These are phyloP conservation scores for Setophaga coronata DNA, from an alignment of 2,113 vertebrate species.

Conservation along the genomic window DNA sequence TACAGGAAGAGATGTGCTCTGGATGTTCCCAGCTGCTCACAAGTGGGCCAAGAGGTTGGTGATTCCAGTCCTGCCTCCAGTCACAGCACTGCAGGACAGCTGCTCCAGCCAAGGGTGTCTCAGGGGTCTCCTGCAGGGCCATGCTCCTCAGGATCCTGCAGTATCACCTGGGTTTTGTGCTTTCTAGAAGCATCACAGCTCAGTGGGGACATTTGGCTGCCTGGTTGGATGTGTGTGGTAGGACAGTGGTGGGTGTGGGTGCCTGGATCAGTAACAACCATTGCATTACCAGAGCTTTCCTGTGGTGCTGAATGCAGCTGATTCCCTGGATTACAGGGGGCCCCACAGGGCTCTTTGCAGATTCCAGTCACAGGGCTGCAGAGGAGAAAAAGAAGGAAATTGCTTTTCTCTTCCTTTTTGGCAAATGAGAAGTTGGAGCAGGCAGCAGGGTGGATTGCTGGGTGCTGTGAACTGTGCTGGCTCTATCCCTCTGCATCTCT, in stretches of 20 bases:
- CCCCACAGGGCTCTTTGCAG: background rate
- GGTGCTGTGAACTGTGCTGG: slow-evolving; percentile 36
- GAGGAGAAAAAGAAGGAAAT: background rate
- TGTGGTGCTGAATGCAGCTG: background rate
- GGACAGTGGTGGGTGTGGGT: background rate
- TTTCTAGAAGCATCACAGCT: background rate
- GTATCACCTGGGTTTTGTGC: background rate
- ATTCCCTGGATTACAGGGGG: background rate
- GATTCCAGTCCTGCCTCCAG: background rate
- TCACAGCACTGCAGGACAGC: background rate
- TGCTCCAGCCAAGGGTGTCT: background rate
- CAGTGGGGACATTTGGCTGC: background rate
- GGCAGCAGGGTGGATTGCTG: background rate
- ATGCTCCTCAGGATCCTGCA: background rate
- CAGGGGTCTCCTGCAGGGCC: background rate
- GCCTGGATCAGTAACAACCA: background rate
- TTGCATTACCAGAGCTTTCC: background rate
- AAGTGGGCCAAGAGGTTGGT: background rate
- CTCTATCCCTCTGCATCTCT: background rate
- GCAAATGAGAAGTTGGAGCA: background rate
- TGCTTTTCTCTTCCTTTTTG: slow-evolving; percentile 12
- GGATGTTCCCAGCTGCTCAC: background rate
- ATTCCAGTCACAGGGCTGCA: background rate
- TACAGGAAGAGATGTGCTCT: background rate
- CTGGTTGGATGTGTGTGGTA: background rate